phyloP scores from a whole-genome alignment of 2,113 vertebrate species.

The Otolemur garnettii region DNA sequence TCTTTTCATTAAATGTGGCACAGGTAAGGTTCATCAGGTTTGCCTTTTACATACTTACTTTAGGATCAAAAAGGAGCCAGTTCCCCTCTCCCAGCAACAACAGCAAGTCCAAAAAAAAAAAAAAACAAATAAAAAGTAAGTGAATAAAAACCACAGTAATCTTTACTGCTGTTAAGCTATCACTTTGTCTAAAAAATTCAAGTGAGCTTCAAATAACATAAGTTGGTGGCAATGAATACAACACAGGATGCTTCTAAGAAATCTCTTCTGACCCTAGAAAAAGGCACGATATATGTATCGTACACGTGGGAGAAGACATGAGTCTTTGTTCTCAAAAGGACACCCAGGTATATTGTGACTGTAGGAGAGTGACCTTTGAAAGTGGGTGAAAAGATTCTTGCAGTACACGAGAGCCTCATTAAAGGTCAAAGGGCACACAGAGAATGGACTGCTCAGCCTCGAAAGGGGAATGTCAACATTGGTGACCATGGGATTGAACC shows the following conservation, averaged over 20 bases:
- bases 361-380: background rate
- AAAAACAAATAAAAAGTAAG: too few species aligned
- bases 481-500: background rate
- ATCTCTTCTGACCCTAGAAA: background rate
- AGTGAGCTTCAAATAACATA: background rate
- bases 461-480: background rate
- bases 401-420: background rate
- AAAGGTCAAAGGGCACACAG: background rate
- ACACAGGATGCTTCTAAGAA: background rate
- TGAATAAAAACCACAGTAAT: background rate
- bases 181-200: background rate
- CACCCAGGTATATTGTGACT: background rate
- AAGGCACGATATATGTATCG: background rate
- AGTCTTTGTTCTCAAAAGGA: background rate
- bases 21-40: background rate
- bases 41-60: background rate
- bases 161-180: background rate
- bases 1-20: background rate
- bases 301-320: background rate
- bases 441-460: background rate
- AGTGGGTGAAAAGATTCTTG: constrained; percentile 43
- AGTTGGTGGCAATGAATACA: background rate
- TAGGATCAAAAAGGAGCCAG: rapidly evolving
- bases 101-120: too few species aligned
- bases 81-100: background rate